Base-by-base conservation (phyloP, 2,113 vertebrate genomes). In the Raja brachyura region DNA sequence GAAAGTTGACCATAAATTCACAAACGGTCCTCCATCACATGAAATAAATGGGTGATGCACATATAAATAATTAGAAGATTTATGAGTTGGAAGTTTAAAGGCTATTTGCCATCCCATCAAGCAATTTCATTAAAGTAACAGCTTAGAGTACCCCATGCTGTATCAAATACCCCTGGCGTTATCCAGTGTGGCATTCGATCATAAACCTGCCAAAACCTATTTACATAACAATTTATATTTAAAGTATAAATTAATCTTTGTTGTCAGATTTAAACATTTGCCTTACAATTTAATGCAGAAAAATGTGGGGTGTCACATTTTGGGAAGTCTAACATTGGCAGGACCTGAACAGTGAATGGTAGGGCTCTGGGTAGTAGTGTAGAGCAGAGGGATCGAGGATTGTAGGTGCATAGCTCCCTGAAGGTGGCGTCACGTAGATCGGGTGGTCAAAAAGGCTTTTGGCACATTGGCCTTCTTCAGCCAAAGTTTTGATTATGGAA, bases 1-100 rank as follows among this genome's bases (percentile, higher is more conserved):
- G 83, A 88, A 88, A 66, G 83, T 63, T 88, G 83, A 63, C 63
- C 59, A 88, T 88, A 88, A 88, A 88, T 88, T 88, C 59, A 63
- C 83, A 88, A 85, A 88, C 28, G 61, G 59, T 63, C 59, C 59
- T 63, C 63, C 13, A 66, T 88, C n/a, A 59, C n/a, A 88, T 63
- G 59, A 88, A 88, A 88, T 31, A 88, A 88, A 66, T 88, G 59
- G 83, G 59, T 31, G 28, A 88, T 88, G 59, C 31, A 28, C 59
- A 88, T 63, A 88, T 63, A 66, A 88, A n/a, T 88, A 66, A 88
- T 61, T 88, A 31, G 11, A 33, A 66, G 28, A 88, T 88, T 88
- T 88, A 86, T 88, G 83, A n/a, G 14, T 88, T 88, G 13, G 83
- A 28, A 88, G 56, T n/a, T 63, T 20, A 63, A 63, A 88, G 83